Evolutionary conservation across 2,888 invertebrate species (phyloP), one percentile per base, ranked within the genome.

Genomic region (Mythimna pallens): DNA sequence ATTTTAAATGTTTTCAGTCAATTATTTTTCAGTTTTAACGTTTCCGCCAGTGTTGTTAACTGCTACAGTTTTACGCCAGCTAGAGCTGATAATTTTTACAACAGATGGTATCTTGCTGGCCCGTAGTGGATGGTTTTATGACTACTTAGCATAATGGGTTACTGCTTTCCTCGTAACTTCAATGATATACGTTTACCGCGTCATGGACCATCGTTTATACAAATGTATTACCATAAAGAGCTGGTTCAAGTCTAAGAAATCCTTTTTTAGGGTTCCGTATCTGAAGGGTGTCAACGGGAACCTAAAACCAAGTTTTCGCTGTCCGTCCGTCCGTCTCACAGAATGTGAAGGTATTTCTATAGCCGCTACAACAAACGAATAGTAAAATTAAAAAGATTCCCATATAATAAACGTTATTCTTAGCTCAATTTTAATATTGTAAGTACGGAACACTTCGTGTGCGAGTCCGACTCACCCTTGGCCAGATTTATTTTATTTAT

Each of bases 21-120:
- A 63, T 82, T 75, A 65, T 43, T 76, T 76, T 17, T 17, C 43
- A 47, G 55, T 61, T 78, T 70, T 34, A 57, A 70, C 65, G 25
- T 54, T 58, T 54, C 14, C n/a, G 5, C 5, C 5, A 55, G 22
- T 43, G 47, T 61, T 40, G 75, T 64, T 59, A 54, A 65, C 12
- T 61, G 30, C 22, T 40, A 12, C 12, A 62, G 40, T 73, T 75
- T 75, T 61, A 73, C 25, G 40, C 7, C n/a, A 54, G 30, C 36
- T 62, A 14, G 22, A 59, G 47, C 36, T 61, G 59, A 55, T 34
- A 25, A 12, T 78, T 54, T 43, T 78, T 12, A 36, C 47, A 79
- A 72, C 36, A 30, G 54, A 54, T 74, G 47, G 47, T 12, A 55
- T 50, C 58, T 52, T 22, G 0, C 30, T 47, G 25, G 2, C 7